phyloP scores from a whole-genome alignment of 2,888 invertebrate genomes.

The Monoplex corrugatus region DNA sequence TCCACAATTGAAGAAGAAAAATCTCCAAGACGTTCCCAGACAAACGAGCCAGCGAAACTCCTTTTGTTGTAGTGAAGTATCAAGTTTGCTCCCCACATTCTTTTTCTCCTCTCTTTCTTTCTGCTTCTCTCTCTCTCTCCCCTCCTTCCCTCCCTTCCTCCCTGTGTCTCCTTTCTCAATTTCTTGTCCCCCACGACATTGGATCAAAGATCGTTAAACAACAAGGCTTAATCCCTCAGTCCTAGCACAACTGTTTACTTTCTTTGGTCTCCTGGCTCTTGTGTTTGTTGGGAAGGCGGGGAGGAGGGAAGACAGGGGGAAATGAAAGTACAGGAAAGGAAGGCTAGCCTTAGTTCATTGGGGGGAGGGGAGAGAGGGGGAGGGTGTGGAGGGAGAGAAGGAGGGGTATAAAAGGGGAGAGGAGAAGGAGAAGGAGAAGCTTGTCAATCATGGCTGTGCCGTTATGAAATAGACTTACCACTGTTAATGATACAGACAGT shows the following conservation, averaged over 20 bases:
- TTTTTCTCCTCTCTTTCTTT: neutral
- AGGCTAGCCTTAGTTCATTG: neutral
- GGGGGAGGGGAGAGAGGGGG: neutral
- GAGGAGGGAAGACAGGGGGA: neutral
- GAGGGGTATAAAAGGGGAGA: neutral
- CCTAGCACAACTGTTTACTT: slow-evolving; percentile 20
- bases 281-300: neutral
- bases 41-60: neutral
- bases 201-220: neutral
- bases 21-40: too few relatives aligned
- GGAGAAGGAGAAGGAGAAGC: neutral
- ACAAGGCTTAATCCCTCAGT: neutral
- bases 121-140: neutral
- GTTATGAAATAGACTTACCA: neutral
- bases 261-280: neutral
- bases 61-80: neutral
- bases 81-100: neutral
- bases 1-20: too few relatives aligned
- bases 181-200: neutral
- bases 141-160: neutral
- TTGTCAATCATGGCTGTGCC: too few relatives aligned
- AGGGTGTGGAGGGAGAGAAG: neutral
- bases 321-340: neutral
- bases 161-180: neutral
- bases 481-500: neutral